Evolutionary conservation across 2,113 vertebrate genomes (phyloP).

Genomic region (Chaetodon trifascialis): DNA sequence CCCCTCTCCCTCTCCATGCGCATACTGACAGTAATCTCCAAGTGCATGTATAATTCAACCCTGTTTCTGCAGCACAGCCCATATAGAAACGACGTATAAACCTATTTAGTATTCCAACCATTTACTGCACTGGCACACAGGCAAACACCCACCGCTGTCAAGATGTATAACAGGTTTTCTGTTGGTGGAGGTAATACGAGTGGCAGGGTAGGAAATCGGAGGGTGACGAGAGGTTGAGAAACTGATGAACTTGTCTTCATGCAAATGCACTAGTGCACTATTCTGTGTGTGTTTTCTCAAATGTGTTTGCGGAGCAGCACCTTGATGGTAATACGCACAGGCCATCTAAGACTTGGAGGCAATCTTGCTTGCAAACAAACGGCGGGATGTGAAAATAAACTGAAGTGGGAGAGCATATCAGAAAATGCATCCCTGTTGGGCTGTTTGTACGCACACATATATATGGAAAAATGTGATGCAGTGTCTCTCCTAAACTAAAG

Average conservation of each 20-base stretch:
- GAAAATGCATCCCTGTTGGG: constrained; percentile 25
- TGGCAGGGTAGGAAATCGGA: constrained; percentile 54
- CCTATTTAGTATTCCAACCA: constrained; percentile 63
- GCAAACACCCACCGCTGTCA: constrained; percentile 62
- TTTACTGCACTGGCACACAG: constrained; percentile 35
- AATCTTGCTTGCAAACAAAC: constrained; percentile 57
- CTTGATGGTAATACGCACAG: constrained; percentile 48
- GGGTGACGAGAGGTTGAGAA: constrained; percentile 57
- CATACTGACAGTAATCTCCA: constrained; percentile 42
- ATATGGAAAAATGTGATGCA: constrained; percentile 2
- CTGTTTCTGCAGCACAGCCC: constrained; percentile 29
- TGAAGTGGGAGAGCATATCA: constrained; percentile 28
- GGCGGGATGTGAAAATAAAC: constrained; percentile 37
- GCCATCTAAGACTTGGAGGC: constrained; percentile 39
- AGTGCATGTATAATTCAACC: constrained; percentile 71
- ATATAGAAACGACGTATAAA: constrained; percentile 29
- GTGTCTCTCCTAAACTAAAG: constrained; percentile 41
- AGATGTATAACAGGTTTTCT: constrained; percentile 52
- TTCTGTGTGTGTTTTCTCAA: constrained; percentile 31
- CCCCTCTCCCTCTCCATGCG: not conserved
- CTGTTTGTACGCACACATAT: constrained; percentile 32
- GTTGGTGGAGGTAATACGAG: constrained; percentile 57
- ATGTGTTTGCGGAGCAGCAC: constrained; percentile 44
- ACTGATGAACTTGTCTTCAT: constrained; percentile 61
- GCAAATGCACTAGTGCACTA: constrained; percentile 46